Evolutionary conservation across 1,140 invertebrate genomes (phyloP).

Genomic region (Orussus abietinus): DNA sequence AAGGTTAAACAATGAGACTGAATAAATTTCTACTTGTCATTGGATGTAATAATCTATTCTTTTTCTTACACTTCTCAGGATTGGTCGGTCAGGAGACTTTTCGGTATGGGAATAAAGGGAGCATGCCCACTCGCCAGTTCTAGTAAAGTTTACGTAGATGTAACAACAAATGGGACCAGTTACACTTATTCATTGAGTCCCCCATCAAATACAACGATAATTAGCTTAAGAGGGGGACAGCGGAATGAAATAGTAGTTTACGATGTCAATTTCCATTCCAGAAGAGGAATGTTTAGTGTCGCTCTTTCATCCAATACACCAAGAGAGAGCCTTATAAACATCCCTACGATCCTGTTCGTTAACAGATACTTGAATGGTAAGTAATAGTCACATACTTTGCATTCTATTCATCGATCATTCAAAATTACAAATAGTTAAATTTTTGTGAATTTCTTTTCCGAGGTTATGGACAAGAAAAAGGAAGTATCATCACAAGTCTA

Average conservation of each 20-base stretch:
- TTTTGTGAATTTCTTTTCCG: constrained; percentile 14
- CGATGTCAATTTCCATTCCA: constrained; percentile 55
- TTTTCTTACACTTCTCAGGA: constrained; percentile 55
- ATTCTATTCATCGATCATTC: constrained; percentile 12
- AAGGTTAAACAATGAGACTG: not conserved
- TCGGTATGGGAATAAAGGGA: constrained; percentile 75
- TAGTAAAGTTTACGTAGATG: constrained; percentile 81
- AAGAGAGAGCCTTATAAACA: constrained; percentile 53
- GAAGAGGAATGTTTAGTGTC: constrained; percentile 66
- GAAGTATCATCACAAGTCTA: constrained; percentile 78
- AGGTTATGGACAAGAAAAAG: constrained; percentile 78
- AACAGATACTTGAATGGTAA: constrained; percentile 77
- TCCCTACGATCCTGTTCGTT: constrained; percentile 69
- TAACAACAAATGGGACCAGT: constrained; percentile 60
- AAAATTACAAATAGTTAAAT: not conserved
- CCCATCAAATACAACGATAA: constrained; percentile 54
- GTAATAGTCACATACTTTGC: constrained; percentile 18
- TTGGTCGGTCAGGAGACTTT: constrained; percentile 84
- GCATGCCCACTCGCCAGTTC: constrained; percentile 73
- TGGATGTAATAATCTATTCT: constrained; percentile 3
- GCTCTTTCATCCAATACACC: constrained; percentile 53
- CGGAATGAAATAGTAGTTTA: constrained; percentile 66
- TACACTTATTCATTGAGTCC: constrained; percentile 59
- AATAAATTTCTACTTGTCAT: constrained; percentile 4
- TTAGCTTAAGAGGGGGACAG: constrained; percentile 65